Conservation (phyloP, 2,888 invertebrate genomes). For the Ochropleura leucogaster region DNA sequence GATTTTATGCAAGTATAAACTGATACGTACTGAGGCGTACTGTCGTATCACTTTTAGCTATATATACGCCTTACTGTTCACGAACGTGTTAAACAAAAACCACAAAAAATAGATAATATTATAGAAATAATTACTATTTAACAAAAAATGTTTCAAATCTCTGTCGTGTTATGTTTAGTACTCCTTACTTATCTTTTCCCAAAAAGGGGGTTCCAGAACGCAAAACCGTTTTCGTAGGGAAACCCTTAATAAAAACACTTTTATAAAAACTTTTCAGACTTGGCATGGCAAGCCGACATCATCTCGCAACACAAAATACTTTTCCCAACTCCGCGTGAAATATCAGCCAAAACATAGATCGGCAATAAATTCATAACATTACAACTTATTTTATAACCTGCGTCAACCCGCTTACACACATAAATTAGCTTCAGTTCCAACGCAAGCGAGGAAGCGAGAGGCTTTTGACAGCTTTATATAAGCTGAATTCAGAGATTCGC, state of each 20-base stretch:
- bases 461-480: background rate
- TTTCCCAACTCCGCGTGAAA: background rate
- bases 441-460: background rate
- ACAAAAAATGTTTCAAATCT: background rate
- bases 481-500: background rate
- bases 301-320: background rate
- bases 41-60: too few relatives aligned
- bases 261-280: constrained; percentile 12
- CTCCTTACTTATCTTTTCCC: too few relatives aligned
- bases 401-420: constrained; percentile 23
- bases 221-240: background rate
- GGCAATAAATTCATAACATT: constrained; percentile 33
- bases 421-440: constrained; percentile 13
- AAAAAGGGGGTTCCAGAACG: background rate
- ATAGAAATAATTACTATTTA: background rate
- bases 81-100: constrained; percentile 1
- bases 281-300: background rate
- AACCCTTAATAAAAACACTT: constrained; percentile 20
- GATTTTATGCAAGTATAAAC: too few relatives aligned
- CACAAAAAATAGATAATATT: background rate
- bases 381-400: constrained; percentile 28
- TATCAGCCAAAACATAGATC: constrained; percentile 10
- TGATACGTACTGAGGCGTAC: too few relatives aligned
- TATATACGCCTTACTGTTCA: too few relatives aligned
- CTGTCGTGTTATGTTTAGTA: constrained; percentile 31